Percentiles rank a stretch among this genome's conserved stretches.
phyloP scores from a whole-genome alignment of 2,113 vertebrate species.

The Ibidorhyncha struthersii region DNA sequence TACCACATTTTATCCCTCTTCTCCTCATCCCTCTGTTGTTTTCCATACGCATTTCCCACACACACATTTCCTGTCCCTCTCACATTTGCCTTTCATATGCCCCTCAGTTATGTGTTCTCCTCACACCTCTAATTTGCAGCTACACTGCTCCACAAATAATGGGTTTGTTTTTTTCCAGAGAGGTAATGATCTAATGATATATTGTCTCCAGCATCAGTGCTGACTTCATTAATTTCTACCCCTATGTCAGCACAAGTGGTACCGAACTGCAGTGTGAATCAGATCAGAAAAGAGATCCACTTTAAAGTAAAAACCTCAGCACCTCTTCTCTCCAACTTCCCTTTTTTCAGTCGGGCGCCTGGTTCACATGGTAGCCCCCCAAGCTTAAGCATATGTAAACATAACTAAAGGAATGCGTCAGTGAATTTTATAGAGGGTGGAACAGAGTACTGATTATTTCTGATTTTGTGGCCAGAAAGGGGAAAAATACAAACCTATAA shows the following conservation, averaged over 20 bases:
- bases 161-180: slow-evolving; percentile 11
- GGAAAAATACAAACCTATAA: background rate
- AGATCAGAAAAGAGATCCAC: background rate
- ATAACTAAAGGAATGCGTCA: background rate
- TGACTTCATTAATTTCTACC: slow-evolving; percentile 46
- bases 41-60: background rate
- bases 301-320: background rate
- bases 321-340: background rate
- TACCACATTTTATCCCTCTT: background rate
- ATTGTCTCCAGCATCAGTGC: background rate
- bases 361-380: background rate
- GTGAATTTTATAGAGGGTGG: background rate
- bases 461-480: background rate
- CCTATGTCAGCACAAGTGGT: background rate
- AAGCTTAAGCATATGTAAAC: background rate
- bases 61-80: background rate
- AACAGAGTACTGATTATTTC: background rate
- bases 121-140: slow-evolving; percentile 36
- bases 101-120: background rate
- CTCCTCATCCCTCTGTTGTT: background rate
- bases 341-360: background rate
- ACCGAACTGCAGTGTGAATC: background rate
- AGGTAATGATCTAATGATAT: slow-evolving; percentile 27
- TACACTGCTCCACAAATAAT: slow-evolving; percentile 37
- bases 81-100: slow-evolving; percentile 32